These are phyloP conservation scores for Andrena fulva DNA, from an alignment of 2,888 invertebrate species.

Conservation along the genomic window DNA sequence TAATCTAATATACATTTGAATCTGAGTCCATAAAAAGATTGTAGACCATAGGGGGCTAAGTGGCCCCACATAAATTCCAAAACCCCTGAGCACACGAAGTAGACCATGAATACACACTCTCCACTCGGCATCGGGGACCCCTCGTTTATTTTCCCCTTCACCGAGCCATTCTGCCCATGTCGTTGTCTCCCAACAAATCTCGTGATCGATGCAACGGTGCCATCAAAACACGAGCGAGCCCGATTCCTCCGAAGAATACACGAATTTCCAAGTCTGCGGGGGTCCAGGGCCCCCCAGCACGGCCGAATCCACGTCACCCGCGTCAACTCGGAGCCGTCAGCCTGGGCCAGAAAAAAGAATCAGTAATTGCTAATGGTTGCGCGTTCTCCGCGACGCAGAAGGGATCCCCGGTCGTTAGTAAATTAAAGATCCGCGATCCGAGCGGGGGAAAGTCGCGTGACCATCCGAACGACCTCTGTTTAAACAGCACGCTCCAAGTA, in stretches of 20 bases:
- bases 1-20: no score
- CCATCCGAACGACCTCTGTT: conserved; percentile 10
- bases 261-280: conserved; percentile 29
- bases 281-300: conserved; percentile 22
- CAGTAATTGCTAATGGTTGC: conserved; percentile 50
- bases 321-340: not conserved
- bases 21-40: not conserved
- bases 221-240: conserved; percentile 29
- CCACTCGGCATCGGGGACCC: conserved; percentile 1
- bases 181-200: conserved; percentile 52
- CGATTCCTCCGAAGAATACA: conserved; percentile 39
- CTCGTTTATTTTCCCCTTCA: conserved; percentile 25
- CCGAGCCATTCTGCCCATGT: conserved; percentile 18
- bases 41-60: not conserved
- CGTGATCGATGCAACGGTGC: conserved; percentile 47
- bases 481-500: conserved; percentile 17
- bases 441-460: conserved; percentile 49
- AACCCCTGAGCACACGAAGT: not conserved
- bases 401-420: conserved; percentile 36
- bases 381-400: conserved; percentile 1
- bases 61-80: conserved; percentile 10
- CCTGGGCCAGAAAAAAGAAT: conserved; percentile 15
- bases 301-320: not conserved
- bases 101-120: conserved; percentile 19
- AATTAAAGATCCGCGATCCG: conserved; percentile 47